Evolutionary conservation across 2,113 vertebrate species (phyloP).

Genomic region (Sterna hirundo): DNA sequence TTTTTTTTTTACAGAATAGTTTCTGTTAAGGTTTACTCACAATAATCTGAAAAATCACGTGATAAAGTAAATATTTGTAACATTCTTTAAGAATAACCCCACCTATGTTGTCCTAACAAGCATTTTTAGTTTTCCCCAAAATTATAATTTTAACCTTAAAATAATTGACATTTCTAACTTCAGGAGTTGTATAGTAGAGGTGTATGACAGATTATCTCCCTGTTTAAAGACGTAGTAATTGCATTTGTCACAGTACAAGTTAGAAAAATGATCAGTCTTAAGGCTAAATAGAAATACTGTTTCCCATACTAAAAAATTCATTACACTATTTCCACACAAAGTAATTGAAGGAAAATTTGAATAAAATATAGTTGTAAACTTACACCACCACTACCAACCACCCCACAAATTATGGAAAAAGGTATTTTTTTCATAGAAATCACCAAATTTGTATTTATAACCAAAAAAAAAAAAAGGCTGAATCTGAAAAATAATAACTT

Average conservation of each 20-base stretch:
- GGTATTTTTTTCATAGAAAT: accelerated
- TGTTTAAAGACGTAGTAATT: background rate
- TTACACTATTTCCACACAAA: background rate
- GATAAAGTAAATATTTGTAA: background rate
- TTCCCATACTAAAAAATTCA: background rate
- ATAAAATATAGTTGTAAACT: background rate
- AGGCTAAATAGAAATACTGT: background rate
- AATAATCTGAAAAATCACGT: background rate
- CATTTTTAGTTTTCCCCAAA: background rate
- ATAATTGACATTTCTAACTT: background rate
- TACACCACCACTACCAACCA: background rate
- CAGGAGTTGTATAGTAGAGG: background rate
- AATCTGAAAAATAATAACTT: background rate
- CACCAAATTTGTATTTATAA: background rate
- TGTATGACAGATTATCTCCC: background rate
- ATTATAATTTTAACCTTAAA: background rate
- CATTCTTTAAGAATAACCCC: background rate
- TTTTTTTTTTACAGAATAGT: background rate
- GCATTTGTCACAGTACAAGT: background rate
- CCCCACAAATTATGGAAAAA: accelerated
- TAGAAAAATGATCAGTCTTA: background rate
- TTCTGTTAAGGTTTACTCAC: background rate
- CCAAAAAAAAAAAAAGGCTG: background rate
- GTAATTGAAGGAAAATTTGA: background rate
- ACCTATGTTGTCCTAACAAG: background rate